Evolutionary conservation across 2,888 invertebrate species (phyloP).

Genomic region (Ormyrus rosae): DNA sequence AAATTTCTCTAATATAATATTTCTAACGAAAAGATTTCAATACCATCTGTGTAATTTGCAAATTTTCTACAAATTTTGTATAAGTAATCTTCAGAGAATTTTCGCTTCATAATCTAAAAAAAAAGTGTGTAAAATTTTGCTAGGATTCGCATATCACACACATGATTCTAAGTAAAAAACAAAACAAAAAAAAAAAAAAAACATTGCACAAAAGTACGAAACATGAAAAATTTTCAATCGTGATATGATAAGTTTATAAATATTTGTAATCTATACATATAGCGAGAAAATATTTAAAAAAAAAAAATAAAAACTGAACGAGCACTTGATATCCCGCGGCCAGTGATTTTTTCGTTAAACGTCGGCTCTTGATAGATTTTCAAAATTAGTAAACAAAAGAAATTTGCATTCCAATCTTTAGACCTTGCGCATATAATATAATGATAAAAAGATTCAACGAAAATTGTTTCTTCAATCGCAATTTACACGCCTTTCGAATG

Average conservation of each 20-base stretch:
- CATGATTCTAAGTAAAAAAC: slow-evolving; percentile 20
- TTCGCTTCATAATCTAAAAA: slow-evolving; percentile 26
- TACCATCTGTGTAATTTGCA: slow-evolving; percentile 43
- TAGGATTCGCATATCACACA: slow-evolving; percentile 40
- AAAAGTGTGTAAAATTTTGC: slow-evolving; percentile 39
- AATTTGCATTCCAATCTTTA: not conserved
- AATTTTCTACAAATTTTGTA: slow-evolving; percentile 55
- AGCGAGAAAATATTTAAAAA: slow-evolving; percentile 5
- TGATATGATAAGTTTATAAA: slow-evolving; percentile 45
- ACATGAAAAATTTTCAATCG: slow-evolving; percentile 46
- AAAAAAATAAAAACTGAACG: not conserved
- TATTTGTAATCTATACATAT: slow-evolving; percentile 39
- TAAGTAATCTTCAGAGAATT: slow-evolving; percentile 27
- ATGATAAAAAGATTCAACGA: slow-evolving; percentile 15
- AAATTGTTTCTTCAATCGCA: slow-evolving; percentile 33
- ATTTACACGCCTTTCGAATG: slow-evolving; percentile 24
- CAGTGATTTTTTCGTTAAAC: slow-evolving; percentile 37
- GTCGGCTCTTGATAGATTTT: not conserved
- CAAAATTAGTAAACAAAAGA: slow-evolving; percentile 14
- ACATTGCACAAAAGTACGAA: slow-evolving; percentile 47
- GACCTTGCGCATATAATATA: not conserved
- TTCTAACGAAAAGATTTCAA: slow-evolving; percentile 24
- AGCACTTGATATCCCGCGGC: slow-evolving; percentile 48
- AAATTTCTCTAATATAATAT: slow-evolving; percentile 39
- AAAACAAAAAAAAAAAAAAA: slow-evolving; percentile 25